A percentile compares a stretch with the other conserved stretches of the same genome.
Evolutionary conservation across 1,140 invertebrate species (phyloP).

Genomic region (Nilaparvata lugens): DNA sequence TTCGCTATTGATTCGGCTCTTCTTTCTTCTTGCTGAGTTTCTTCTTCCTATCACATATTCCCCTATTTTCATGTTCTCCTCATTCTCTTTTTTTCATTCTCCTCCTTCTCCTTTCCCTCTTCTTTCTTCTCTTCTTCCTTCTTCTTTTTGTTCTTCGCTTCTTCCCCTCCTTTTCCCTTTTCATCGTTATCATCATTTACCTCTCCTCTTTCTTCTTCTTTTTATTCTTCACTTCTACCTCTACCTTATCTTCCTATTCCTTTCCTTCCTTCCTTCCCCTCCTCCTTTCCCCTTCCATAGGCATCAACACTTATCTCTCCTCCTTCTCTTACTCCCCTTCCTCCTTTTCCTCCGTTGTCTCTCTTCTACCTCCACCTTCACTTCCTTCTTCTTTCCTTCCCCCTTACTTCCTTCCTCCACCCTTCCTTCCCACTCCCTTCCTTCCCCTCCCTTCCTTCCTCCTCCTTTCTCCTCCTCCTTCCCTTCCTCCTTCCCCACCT

Average conservation of each 20-base stretch:
- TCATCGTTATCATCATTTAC: no score
- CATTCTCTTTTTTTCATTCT: no score
- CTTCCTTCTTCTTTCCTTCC: constrained; percentile 4
- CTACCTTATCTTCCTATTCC: neutral
- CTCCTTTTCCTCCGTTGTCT: constrained; percentile 4
- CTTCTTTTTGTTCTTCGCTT: no score
- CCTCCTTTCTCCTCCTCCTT: constrained; percentile 12
- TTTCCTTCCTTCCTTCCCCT: neutral
- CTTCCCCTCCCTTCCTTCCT: constrained; percentile 13
- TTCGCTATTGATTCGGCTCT: no score
- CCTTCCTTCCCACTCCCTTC: constrained; percentile 8
- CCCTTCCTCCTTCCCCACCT: constrained; percentile 13
- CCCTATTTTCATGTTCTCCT: no score
- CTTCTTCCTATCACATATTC: no score
- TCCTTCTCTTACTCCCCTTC: constrained; percentile 4
- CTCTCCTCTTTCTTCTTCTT: neutral
- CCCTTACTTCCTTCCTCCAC: constrained; percentile 6
- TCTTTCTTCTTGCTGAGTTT: no score
- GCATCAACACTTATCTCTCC: constrained; percentile 3
- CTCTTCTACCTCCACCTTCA: constrained; percentile 2
- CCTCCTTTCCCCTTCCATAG: neutral
- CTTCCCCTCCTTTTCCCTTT: no score
- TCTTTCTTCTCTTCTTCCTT: no score
- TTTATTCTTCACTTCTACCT: no score
- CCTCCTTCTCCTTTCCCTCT: no score